Percentiles rank a stretch among this genome's conserved stretches.
Conservation (phyloP, 2,113 vertebrate species). For the Synchiropus splendidus region DNA sequence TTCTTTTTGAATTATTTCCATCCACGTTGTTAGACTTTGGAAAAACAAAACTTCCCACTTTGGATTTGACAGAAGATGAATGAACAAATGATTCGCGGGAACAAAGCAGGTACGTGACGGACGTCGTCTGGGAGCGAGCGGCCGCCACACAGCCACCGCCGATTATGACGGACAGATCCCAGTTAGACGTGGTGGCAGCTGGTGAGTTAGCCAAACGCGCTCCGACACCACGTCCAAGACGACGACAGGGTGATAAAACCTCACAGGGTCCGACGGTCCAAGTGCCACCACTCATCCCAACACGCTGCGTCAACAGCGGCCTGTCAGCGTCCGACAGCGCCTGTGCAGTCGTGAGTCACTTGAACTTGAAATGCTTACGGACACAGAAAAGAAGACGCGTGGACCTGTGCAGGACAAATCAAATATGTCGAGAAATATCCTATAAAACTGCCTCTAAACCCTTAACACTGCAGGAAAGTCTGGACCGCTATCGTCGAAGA, state of each 20-base stretch:
- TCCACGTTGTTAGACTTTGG: no score
- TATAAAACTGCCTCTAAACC: slow-evolving; percentile 57
- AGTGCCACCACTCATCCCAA: slow-evolving; percentile 41
- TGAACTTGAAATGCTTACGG: slow-evolving; percentile 18
- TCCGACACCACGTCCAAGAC: slow-evolving; percentile 47
- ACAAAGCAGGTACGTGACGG: slow-evolving; percentile 18
- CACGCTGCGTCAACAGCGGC: slow-evolving; percentile 26
- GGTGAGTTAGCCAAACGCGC: slow-evolving; percentile 52
- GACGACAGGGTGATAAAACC: slow-evolving; percentile 27
- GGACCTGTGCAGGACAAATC: slow-evolving; percentile 46
- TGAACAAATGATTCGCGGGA: neutral
- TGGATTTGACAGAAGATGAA: no score
- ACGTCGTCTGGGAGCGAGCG: slow-evolving; percentile 13
- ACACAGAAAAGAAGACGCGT: slow-evolving; percentile 42
- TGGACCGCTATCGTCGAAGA: slow-evolving; percentile 66
- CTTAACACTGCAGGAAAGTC: slow-evolving; percentile 66
- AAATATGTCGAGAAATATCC: slow-evolving; percentile 46
- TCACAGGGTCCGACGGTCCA: slow-evolving; percentile 47
- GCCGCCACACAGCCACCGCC: slow-evolving; percentile 17
- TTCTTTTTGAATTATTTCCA: no score
- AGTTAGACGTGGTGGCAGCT: slow-evolving; percentile 32
- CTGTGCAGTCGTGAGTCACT: slow-evolving; percentile 11
- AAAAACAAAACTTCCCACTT: no score
- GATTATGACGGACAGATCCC: slow-evolving; percentile 9
- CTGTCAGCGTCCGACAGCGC: slow-evolving; percentile 18